phyloP scores from a whole-genome alignment of 2,113 vertebrate genomes.

The Clarias gariepinus region DNA sequence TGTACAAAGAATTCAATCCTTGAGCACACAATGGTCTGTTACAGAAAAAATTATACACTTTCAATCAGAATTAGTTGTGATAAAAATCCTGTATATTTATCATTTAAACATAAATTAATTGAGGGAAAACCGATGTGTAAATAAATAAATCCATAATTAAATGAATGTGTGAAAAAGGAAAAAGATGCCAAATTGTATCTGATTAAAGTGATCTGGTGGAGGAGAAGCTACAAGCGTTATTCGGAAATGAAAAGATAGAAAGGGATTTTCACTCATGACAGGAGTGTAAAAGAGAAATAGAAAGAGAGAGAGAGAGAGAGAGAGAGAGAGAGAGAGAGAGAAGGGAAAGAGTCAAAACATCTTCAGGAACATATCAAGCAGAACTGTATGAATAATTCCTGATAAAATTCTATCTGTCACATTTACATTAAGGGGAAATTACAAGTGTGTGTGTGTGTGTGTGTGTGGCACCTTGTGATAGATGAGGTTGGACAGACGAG shows the following conservation, averaged over 20 bases:
- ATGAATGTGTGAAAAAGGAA: not conserved
- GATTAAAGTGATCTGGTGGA: not conserved
- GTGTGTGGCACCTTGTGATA: constrained; percentile 65
- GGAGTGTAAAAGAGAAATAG: not conserved
- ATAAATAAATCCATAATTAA: not conserved
- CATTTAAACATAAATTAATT: too few species aligned
- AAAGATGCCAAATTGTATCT: not conserved
- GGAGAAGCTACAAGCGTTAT: not conserved
- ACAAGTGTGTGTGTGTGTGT: constrained; percentile 1
- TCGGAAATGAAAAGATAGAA: not conserved
- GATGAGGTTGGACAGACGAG: constrained; percentile 78
- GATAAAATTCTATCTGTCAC: not conserved
- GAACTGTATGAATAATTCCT: not conserved
- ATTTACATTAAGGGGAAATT: not conserved
- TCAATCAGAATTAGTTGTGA: too few species aligned
- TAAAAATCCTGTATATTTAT: too few species aligned
- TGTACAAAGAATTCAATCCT: not conserved
- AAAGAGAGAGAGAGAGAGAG: not conserved
- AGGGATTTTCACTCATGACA: not conserved
- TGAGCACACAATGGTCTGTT: not conserved
- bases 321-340: not conserved
- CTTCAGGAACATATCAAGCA: not conserved
- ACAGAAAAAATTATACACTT: not conserved
- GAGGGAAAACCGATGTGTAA: not conserved
- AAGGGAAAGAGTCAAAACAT: not conserved